Percentiles rank a stretch among this genome's conserved stretches.
These are phyloP conservation scores for Drosophila lacicola DNA, from an alignment of 2,888 invertebrate genomes.

Conservation along the genomic window DNA sequence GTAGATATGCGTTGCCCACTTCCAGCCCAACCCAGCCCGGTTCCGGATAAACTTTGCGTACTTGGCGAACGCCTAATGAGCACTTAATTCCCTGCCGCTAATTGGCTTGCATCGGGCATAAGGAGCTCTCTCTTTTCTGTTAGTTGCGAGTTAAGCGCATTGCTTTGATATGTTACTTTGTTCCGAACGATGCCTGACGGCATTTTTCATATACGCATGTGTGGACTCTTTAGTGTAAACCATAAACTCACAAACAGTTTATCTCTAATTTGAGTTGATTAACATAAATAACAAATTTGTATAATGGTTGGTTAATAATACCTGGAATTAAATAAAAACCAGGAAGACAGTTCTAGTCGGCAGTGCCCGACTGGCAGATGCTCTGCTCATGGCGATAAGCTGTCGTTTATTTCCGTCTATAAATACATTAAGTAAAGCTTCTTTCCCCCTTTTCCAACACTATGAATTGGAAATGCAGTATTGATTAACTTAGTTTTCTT, in stretches of 20 bases:
- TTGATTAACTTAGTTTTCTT: too few relatives aligned
- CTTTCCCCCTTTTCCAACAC: too few relatives aligned
- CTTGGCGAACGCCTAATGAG: constrained; percentile 59
- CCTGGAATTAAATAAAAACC: constrained; percentile 14
- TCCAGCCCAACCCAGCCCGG: background rate
- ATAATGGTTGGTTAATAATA: constrained; percentile 50
- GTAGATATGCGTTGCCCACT: constrained; percentile 39
- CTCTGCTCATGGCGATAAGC: too few relatives aligned
- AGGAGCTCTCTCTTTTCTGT: background rate
- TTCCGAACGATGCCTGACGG: background rate
- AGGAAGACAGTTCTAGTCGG: background rate
- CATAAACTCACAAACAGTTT: constrained; percentile 7
- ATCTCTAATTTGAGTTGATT: constrained; percentile 35
- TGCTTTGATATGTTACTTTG: background rate
- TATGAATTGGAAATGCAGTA: too few relatives aligned
- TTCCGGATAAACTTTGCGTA: background rate
- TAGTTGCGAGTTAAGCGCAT: background rate
- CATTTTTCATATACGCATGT: background rate
- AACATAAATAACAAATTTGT: constrained; percentile 53
- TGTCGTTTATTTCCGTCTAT: too few relatives aligned
- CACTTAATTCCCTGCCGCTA: constrained; percentile 70
- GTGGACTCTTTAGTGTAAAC: background rate
- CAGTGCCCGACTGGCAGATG: background rate
- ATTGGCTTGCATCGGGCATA: constrained; percentile 49
- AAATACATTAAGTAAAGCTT: too few relatives aligned